Base-by-base conservation (phyloP, 2,113 vertebrate genomes). In the Tetrax tetrax region DNA sequence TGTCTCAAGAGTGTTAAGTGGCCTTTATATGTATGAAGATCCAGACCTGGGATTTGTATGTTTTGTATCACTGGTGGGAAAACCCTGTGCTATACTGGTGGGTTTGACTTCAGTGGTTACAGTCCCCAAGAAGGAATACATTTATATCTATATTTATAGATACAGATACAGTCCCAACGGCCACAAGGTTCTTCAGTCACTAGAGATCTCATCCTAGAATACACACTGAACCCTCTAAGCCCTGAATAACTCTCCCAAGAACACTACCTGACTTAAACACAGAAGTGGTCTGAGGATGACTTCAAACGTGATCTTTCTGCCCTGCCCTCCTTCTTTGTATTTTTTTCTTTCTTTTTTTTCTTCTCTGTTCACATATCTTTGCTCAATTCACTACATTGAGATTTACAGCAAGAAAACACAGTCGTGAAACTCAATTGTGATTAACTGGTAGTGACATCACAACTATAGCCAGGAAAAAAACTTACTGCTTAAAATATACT, bases 371-470 rank as follows among this genome's bases (percentile, higher is more conserved):
- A 83, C 25, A 7, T 45, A 38, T 48, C 89, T 96, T 95, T 74
- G 59, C 45, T 85, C 54, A 85, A 57, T 93, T 91, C 70, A 89
- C 53, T 90, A 68, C 89, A 37, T 6, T 71, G 43, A 87, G 23
- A 70, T 77, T 84, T 91, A 74, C 13, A 51, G 38, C 21, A 86
- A 90, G 31, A 92, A 96, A 95, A 85, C 31, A 51, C 5, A 87
- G 89, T 47, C 43, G 22, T 33, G 74, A 96, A 95, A 93, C 37
- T 57, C 68, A 82, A 71, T 45, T 80, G 69, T 86, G 72, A 96
- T 96, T 98, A 92, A 97, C 54, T 86, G 50, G 72, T 63, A 97
- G 87, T 84, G 95, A 95, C 91, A 92, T 75, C 14, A 10, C 89
- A 72, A 80, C 83, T 95, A 74, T 7, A 82, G 69, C 33, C 74